Percentiles rank a stretch among this genome's conserved stretches.
Evolutionary conservation across 1,140 invertebrate genomes (phyloP).

Genomic region (Drusus annulatus): DNA sequence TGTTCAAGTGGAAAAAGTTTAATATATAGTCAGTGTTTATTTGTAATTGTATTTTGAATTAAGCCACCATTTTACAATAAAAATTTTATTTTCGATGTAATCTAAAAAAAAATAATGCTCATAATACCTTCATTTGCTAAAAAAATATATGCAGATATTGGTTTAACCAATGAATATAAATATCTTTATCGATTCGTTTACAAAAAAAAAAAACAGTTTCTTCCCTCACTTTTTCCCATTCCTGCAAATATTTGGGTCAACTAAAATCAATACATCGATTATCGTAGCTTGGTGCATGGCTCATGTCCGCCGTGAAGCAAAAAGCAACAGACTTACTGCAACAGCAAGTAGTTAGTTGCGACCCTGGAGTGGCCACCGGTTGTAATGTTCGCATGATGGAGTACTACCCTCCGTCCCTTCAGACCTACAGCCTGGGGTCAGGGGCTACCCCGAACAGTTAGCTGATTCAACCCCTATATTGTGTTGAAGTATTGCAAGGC

Average conservation of each 20-base stretch:
- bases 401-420: background rate
- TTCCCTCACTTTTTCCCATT: no score
- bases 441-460: constrained; percentile 21
- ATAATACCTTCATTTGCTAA: no score
- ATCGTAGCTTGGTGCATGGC: constrained; percentile 1
- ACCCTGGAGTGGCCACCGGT: constrained; percentile 19
- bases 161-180: no score
- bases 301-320: background rate
- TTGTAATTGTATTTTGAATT: no score
- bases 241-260: constrained; percentile 28
- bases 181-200: no score
- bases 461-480: constrained; percentile 20
- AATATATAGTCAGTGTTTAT: no score
- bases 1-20: no score
- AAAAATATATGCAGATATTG: no score
- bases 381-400: constrained; percentile 40
- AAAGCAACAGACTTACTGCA: background rate
- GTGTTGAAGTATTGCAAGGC: background rate
- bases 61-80: no score
- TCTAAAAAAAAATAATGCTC: no score
- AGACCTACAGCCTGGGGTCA: background rate
- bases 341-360: background rate
- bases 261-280: constrained; percentile 45
- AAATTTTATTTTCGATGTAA: no score
- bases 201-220: no score